Evolutionary conservation across 2,113 vertebrate species (phyloP).

Genomic region (Calyptommatus sinebrachiatus): DNA sequence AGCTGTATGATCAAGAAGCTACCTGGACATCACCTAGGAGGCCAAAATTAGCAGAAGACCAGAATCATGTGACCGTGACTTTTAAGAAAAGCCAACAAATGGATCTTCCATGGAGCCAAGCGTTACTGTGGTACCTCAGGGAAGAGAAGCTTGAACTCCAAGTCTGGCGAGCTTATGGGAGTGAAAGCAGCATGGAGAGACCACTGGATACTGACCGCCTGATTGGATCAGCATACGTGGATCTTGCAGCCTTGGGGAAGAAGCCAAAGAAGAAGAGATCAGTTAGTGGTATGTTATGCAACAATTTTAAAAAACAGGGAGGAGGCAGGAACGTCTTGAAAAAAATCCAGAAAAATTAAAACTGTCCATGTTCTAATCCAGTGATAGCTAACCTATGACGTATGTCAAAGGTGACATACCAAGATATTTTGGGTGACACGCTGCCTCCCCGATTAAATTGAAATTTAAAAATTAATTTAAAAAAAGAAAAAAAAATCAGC

Average conservation of each 20-base stretch:
- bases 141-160: slow-evolving; percentile 92
- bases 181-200: slow-evolving; percentile 69
- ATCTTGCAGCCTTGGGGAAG: slow-evolving; percentile 76
- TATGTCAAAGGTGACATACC: no score
- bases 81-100: slow-evolving; percentile 76
- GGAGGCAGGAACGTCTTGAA: no score
- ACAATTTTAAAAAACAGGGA: fast-evolving
- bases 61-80: slow-evolving; percentile 65
- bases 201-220: slow-evolving; percentile 86
- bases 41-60: slow-evolving; percentile 64
- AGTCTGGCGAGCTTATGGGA: slow-evolving; percentile 87
- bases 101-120: slow-evolving; percentile 73
- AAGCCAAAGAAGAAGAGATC: slow-evolving; percentile 66
- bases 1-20: slow-evolving; percentile 79
- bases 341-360: no score
- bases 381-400: no score
- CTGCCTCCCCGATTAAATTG: no score
- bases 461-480: no score
- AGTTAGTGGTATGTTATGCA: slow-evolving; percentile 81
- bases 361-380: no score
- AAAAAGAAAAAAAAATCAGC: no score
- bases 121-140: slow-evolving; percentile 87
- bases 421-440: no score
- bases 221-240: slow-evolving; percentile 87
- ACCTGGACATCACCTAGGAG: slow-evolving; percentile 81